Percentiles rank a stretch among this genome's conserved stretches.
These are phyloP conservation scores for Cercopithecus neglectus DNA, from an alignment of 2,797 vertebrate species.

Conservation along the genomic window DNA sequence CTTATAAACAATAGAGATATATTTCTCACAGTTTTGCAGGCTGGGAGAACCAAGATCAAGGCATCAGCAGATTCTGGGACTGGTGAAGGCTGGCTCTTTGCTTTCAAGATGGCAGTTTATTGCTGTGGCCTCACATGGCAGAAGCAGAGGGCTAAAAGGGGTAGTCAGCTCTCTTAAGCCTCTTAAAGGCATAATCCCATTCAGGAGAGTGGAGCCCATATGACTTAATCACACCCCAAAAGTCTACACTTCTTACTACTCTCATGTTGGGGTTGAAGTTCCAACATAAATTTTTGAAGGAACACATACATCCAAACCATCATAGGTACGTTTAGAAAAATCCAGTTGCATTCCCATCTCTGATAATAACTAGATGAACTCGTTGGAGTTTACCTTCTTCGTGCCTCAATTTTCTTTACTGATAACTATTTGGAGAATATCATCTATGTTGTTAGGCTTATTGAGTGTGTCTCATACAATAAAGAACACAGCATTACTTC, in stretches of 20 bases:
- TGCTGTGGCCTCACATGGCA: background rate
- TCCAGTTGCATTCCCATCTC: background rate
- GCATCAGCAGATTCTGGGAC: background rate
- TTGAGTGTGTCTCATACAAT: background rate
- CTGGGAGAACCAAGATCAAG: background rate
- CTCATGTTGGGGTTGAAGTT: background rate
- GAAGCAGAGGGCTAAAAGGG: background rate
- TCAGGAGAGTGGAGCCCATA: background rate
- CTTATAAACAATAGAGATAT: background rate
- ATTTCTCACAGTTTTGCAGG: background rate
- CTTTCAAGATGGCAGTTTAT: background rate
- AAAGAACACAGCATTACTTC: background rate
- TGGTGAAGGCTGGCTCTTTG: background rate
- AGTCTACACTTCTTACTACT: background rate
- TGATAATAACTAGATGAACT: background rate
- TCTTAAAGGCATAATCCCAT: background rate
- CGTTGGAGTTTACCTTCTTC: background rate
- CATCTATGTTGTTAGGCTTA: background rate
- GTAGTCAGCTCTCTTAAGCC: background rate
- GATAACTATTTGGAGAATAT: background rate
- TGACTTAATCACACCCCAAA: background rate
- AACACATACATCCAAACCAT: background rate
- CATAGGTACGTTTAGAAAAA: background rate
- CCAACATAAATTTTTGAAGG: background rate
- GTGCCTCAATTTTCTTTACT: background rate